Evolutionary conservation across 2,113 vertebrate genomes (phyloP).

Genomic region (Notarius quadriscutis): DNA sequence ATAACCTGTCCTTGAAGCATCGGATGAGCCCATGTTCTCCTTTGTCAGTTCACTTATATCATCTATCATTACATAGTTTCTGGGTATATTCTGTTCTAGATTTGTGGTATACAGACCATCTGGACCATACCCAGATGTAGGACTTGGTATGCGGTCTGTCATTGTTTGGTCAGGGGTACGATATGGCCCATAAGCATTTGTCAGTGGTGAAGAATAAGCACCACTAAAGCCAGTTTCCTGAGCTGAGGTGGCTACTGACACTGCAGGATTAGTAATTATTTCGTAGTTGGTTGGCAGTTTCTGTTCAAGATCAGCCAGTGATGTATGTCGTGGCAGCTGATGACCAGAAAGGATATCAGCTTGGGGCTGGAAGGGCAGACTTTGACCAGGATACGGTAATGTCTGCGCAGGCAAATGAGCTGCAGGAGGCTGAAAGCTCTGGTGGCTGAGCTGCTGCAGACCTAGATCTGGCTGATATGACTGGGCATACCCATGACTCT

Average conservation of each 20-base stretch:
- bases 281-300: constrained; percentile 96
- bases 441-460: constrained; percentile 76
- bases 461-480: constrained; percentile 82
- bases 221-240: constrained; percentile 75
- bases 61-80: constrained; percentile 98
- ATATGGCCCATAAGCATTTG: constrained; percentile 83
- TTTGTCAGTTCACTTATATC: constrained; percentile 98
- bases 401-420: constrained; percentile 79
- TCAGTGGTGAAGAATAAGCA: constrained; percentile 67
- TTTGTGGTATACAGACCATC: constrained; percentile 91
- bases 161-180: constrained; percentile 75
- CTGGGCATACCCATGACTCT: constrained; percentile 74
- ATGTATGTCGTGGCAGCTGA: constrained; percentile 91
- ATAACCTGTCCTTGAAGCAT: constrained; percentile 76
- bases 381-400: constrained; percentile 76
- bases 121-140: constrained; percentile 79
- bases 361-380: constrained; percentile 76
- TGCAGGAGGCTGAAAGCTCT: constrained; percentile 78
- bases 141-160: constrained; percentile 77
- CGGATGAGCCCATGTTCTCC: constrained; percentile 75
- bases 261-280: constrained; percentile 80
- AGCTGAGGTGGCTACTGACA: constrained; percentile 80
- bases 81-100: constrained; percentile 93
- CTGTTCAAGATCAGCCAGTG: constrained; percentile 92
- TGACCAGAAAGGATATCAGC: constrained; percentile 78